These are phyloP conservation scores for Sebastes iracundus DNA, from an alignment of 2,797 vertebrate genomes.

Conservation along the genomic window DNA sequence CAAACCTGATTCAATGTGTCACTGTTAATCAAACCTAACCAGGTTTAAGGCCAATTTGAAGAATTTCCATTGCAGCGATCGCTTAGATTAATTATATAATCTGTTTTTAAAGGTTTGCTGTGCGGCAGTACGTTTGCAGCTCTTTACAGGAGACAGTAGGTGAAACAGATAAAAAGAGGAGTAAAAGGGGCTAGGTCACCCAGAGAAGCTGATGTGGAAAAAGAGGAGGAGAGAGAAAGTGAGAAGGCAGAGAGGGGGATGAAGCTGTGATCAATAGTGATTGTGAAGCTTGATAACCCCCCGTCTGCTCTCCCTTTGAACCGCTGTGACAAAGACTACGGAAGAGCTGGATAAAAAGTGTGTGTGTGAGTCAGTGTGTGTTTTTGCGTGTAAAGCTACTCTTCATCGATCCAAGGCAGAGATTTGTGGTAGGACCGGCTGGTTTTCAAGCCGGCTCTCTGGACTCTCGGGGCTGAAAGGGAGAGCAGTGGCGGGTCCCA, in stretches of 20 bases:
- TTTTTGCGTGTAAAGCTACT: constrained; percentile 9
- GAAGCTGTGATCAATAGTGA: constrained; percentile 50
- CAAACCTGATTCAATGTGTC: background rate
- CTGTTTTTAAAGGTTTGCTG: background rate
- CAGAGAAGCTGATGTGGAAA: constrained; percentile 3
- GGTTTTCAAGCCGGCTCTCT: constrained; percentile 25
- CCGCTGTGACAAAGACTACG: constrained; percentile 19
- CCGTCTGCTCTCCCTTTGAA: constrained; percentile 28
- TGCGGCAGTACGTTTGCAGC: no score
- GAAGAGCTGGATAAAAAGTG: background rate
- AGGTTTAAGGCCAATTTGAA: background rate
- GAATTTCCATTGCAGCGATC: background rate
- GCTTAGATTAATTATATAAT: background rate
- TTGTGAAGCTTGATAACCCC: constrained; percentile 41
- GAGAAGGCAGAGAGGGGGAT: background rate
- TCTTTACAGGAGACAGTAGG: background rate
- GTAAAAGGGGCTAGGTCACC: constrained; percentile 3
- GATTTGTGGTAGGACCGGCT: constrained; percentile 29
- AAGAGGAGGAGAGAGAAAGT: background rate
- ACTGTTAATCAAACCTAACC: background rate
- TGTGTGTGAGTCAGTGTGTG: background rate
- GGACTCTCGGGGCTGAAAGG: constrained; percentile 9
- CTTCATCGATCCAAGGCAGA: constrained; percentile 45
- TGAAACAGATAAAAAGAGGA: background rate
- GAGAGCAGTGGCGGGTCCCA: constrained; percentile 21